Base-by-base conservation (phyloP, 2,113 vertebrate genomes). In the Excalfactoria chinensis region DNA sequence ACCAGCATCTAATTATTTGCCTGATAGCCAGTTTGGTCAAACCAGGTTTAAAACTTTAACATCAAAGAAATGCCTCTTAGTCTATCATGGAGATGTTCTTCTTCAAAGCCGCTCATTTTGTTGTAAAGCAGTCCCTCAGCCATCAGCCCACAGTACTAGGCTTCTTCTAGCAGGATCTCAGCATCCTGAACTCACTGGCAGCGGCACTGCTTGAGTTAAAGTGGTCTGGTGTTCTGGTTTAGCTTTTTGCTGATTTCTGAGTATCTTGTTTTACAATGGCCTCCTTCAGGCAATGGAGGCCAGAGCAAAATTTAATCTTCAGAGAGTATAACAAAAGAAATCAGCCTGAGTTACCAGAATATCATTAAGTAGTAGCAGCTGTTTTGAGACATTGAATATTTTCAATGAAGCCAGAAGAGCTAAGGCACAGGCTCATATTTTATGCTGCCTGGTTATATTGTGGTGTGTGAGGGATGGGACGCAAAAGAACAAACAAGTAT, bases 231-330 rank as follows among this genome's bases (percentile, higher is more conserved):
- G 73, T 79, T 90, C 75, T 92, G 84, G 34, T 77, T 93, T 74
- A 85, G 68, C 83, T 91, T 94, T 96, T 77, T 89, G 73, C 74
- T 76, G 86, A 92, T 96, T 96, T 90, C 81, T 0, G 18, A 94
- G 69, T 95, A 91, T 95, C 96, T 64, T 95, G 66, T 74, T 88
- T 93, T 94, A 94, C 95, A 95, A 95, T 95, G 83, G 85, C 82
- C 56, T 93, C 91, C 94, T 91, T 79, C 89, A 83, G 86, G 93
- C 92, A 89, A 87, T 2, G 37, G 51, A 94, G 59, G 81, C 77
- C 78, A 75, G 77, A 93, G 64, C 73, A 95, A 87, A 90, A 94
- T 93, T 89, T 76, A 93, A 92, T 95, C 93, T 90, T 91, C 90
- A 83, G 90, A 73, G 88, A 88, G 72, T 48, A 68, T 86, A 94